Evolutionary conservation across 2,888 invertebrate genomes (phyloP), one percentile per base, ranked within the genome.

Genomic region (Archips crataeganus): DNA sequence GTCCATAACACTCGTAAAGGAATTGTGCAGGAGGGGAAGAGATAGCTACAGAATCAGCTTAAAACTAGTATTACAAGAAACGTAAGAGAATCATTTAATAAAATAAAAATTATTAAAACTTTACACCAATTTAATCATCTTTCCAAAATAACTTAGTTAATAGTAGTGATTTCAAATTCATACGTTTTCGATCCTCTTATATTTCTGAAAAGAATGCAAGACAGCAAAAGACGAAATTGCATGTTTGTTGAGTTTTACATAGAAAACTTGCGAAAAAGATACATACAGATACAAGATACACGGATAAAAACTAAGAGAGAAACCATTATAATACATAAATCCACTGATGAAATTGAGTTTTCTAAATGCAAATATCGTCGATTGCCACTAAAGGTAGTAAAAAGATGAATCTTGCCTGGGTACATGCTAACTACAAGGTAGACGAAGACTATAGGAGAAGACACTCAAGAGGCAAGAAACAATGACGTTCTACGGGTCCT

Each of bases 1-100:
- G 80, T 84, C 79, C 82, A 84, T 77, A 82, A 75, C 77, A 79
- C 79, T 81, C 75, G 42, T 61, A 39, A 61, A 72, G 61, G 61
- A 60, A 11, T 3, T n/a, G 65, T 61, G 74, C 62, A 64, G 57
- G 49, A 71, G 76, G 79, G 63, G 57, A 71, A 77, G 75, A 70
- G 15, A 76, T 34, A 73, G 70, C 54, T 57, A 49, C n/a, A 73
- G 59, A 69, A 10, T 73, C 69, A 73, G 68, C 63, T 59, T 69
- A 57, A 3, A 32, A 63, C 34, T 63, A 63, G 10, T 34, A 47
- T 36, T 4, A 54, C n/a, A 42, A 70, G 39, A 13, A 51, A 69
- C 13, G 32, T 57, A 23, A 5, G 6, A 32, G 57, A 57, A 4
- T 57, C 11, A 32, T 23, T 23, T 0, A 9, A 5, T 15, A 4